These are phyloP conservation scores for Rutpela maculata DNA, from an alignment of 2,888 invertebrate species.

Conservation along the genomic window DNA sequence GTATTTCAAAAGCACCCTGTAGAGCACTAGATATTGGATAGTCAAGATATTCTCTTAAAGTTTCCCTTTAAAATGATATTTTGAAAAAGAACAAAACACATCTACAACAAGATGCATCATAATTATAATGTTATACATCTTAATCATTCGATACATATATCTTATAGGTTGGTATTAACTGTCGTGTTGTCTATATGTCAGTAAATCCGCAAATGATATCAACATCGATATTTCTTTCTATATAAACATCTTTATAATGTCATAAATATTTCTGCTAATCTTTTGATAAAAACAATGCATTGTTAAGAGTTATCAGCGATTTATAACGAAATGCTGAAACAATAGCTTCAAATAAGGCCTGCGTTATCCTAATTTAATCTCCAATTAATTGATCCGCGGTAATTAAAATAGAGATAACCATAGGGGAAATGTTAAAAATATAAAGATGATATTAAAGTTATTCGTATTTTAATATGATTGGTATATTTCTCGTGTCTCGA, in stretches of 20 bases:
- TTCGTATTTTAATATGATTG: conserved; percentile 49
- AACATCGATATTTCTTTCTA: background rate
- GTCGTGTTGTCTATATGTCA: too few relatives aligned
- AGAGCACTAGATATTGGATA: too few relatives aligned
- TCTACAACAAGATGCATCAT: too few relatives aligned
- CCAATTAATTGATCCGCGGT: conserved; percentile 28
- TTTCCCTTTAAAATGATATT: too few relatives aligned
- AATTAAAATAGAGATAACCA: conserved; percentile 37
- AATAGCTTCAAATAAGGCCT: conserved; percentile 7
- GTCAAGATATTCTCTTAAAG: too few relatives aligned
- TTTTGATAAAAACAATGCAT: background rate
- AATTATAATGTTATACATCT: too few relatives aligned
- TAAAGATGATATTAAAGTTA: conserved; percentile 39
- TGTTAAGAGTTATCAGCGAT: background rate
- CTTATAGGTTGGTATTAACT: too few relatives aligned
- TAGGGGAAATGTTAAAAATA: conserved; percentile 37
- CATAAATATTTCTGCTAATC: background rate
- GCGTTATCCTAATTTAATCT: conserved; percentile 35
- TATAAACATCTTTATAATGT: background rate
- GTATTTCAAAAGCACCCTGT: too few relatives aligned
- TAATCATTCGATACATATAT: too few relatives aligned
- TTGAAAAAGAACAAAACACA: too few relatives aligned
- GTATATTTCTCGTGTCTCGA: conserved; percentile 51
- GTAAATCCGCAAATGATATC: background rate
- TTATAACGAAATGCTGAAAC: conserved; percentile 18